These are phyloP conservation scores for Uria lomvia DNA, from an alignment of 2,113 vertebrate species.

Conservation along the genomic window DNA sequence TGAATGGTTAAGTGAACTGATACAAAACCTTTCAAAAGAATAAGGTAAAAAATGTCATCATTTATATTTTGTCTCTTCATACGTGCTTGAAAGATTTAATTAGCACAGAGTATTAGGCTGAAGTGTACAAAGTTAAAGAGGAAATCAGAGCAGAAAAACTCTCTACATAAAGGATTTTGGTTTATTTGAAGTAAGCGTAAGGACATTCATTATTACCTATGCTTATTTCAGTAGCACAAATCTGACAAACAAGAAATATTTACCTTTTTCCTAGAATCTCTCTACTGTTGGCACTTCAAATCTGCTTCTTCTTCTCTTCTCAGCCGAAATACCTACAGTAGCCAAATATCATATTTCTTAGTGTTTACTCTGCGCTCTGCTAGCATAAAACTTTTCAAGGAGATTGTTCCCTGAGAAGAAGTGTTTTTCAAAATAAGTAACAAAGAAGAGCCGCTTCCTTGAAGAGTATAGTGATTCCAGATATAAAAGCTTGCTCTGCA, in stretches of 20 bases:
- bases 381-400: neutral
- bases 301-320: neutral
- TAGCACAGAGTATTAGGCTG: neutral
- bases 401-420: neutral
- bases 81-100: neutral
- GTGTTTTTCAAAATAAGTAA: neutral
- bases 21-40: neutral
- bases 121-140: neutral
- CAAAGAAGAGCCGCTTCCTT: neutral
- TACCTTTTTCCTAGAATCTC: neutral
- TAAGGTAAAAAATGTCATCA: neutral
- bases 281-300: neutral
- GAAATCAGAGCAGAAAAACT: neutral
- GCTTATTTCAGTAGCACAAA: neutral
- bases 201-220: neutral
- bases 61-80: neutral
- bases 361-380: neutral
- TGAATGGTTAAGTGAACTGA: neutral
- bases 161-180: neutral
- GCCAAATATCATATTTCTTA: neutral
- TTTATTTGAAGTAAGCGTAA: neutral
- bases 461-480: neutral
- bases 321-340: neutral
- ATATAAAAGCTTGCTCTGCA: neutral
- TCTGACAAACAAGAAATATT: neutral